These are phyloP conservation scores for Barypeithes pellucidus DNA, from an alignment of 2,888 invertebrate species.

Conservation along the genomic window DNA sequence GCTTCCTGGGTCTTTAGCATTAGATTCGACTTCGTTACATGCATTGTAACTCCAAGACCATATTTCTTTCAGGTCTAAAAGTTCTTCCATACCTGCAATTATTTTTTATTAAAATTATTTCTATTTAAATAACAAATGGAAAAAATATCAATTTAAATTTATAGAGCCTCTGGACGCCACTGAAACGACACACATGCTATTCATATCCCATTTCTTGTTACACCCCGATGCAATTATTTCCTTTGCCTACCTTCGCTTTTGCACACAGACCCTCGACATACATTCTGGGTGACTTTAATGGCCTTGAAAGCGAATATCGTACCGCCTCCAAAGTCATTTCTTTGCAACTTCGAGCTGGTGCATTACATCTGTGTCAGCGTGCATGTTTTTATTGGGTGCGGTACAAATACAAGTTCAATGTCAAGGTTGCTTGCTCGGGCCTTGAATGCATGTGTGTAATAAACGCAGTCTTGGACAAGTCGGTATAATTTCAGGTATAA, in stretches of 20 bases:
- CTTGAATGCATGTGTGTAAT: conserved; percentile 8
- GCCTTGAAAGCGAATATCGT: conserved; percentile 42
- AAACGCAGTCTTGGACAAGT: neutral
- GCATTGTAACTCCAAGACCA: no score
- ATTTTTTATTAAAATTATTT: no score
- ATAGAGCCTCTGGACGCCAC: conserved; percentile 30
- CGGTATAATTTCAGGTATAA: neutral
- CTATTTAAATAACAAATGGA: no score
- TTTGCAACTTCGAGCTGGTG: conserved; percentile 34
- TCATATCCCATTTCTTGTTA: conserved; percentile 45
- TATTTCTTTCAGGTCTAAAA: no score
- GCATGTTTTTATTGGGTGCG: conserved; percentile 31
- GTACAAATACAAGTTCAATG: conserved; percentile 43
- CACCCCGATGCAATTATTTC: conserved; percentile 50
- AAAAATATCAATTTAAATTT: neutral
- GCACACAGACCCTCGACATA: conserved; percentile 31
- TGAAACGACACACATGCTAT: conserved; percentile 42
- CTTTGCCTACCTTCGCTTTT: conserved; percentile 48
- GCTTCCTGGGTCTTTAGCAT: no score
- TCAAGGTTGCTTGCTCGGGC: conserved; percentile 27
- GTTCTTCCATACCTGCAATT: no score
- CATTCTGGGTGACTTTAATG: conserved; percentile 46
- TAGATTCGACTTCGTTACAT: no score
- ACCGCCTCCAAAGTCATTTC: conserved; percentile 40
- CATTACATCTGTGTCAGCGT: conserved; percentile 39